Evolutionary conservation across 2,113 vertebrate genomes (phyloP).

Genomic region (Mirounga angustirostris): DNA sequence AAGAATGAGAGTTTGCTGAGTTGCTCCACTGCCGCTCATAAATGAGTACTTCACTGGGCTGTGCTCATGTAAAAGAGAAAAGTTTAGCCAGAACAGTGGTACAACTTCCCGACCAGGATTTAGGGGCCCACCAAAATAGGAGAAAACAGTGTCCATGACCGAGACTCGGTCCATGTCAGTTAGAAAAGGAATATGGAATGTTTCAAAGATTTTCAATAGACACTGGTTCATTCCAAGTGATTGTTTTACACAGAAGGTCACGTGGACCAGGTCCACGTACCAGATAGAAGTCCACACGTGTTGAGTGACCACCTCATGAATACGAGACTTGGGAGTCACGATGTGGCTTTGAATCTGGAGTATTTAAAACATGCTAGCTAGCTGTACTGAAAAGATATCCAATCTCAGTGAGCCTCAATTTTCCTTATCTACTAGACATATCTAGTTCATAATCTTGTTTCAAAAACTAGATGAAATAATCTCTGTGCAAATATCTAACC

Average conservation of each 20-base stretch:
- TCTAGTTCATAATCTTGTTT: slow-evolving; percentile 46
- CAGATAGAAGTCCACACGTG: not conserved
- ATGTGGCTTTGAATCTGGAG: not conserved
- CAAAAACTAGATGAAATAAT: slow-evolving; percentile 32
- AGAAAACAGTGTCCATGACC: not conserved
- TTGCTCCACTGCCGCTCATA: slow-evolving; percentile 70
- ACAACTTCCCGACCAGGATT: slow-evolving; percentile 8
- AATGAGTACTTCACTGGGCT: slow-evolving; percentile 53
- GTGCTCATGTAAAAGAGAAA: not conserved
- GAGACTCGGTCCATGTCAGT: not conserved
- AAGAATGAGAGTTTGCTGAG: slow-evolving; percentile 60
- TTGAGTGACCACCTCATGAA: not conserved
- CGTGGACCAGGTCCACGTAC: not conserved
- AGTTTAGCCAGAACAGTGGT: not conserved
- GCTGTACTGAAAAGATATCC: not conserved
- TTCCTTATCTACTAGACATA: not conserved
- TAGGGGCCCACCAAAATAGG: not conserved
- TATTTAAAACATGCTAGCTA: not conserved
- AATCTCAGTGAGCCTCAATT: not conserved
- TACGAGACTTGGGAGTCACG: not conserved
- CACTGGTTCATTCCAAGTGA: not conserved
- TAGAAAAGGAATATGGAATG: not conserved
- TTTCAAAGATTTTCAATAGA: not conserved
- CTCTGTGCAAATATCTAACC: not conserved
- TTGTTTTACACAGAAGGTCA: not conserved